A percentile compares a stretch with the other conserved stretches of the same genome.
Conservation (phyloP, 2,888 invertebrate species). For the Scaptodrosophila latifasciaeformis region DNA sequence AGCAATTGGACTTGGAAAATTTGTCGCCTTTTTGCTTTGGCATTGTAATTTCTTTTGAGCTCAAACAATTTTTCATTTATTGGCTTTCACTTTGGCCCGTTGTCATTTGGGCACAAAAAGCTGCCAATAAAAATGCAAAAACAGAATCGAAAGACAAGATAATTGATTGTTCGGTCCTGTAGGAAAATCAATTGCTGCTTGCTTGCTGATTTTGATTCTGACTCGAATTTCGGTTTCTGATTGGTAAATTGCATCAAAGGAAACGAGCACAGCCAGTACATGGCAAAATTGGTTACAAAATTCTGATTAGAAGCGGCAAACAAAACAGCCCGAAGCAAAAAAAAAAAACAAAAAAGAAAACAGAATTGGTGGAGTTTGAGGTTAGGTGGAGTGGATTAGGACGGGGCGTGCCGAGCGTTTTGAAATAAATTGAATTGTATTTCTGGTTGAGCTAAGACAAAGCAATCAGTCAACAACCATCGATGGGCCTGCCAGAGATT, state of each 20-base stretch:
- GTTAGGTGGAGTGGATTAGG: neutral
- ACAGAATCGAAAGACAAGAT: slow-evolving; percentile 50
- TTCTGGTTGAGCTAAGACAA: slow-evolving; percentile 61
- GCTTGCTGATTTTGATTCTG: neutral
- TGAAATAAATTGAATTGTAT: slow-evolving; percentile 57
- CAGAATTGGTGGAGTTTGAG: no score
- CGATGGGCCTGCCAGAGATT: slow-evolving; percentile 28
- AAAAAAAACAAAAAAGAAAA: no score
- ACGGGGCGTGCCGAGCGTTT: slow-evolving; percentile 46
- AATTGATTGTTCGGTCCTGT: slow-evolving; percentile 68
- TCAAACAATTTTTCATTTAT: slow-evolving; percentile 16
- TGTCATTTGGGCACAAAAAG: slow-evolving; percentile 42
- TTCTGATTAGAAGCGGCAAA: slow-evolving; percentile 61
- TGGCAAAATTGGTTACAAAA: slow-evolving; percentile 60
- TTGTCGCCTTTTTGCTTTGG: slow-evolving; percentile 16
- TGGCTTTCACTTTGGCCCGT: slow-evolving; percentile 20
- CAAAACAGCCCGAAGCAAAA: slow-evolving; percentile 43
- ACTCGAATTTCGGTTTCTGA: slow-evolving; percentile 45
- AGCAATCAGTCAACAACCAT: slow-evolving; percentile 60
- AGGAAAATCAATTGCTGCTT: slow-evolving; percentile 56
- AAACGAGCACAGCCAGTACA: slow-evolving; percentile 53
- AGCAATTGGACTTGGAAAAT: slow-evolving; percentile 20
- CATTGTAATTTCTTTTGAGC: slow-evolving; percentile 15
- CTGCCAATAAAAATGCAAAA: slow-evolving; percentile 55
- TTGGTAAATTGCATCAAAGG: slow-evolving; percentile 56